Evolutionary conservation across 2,113 vertebrate genomes (phyloP).

Genomic region (Equus przewalskii): DNA sequence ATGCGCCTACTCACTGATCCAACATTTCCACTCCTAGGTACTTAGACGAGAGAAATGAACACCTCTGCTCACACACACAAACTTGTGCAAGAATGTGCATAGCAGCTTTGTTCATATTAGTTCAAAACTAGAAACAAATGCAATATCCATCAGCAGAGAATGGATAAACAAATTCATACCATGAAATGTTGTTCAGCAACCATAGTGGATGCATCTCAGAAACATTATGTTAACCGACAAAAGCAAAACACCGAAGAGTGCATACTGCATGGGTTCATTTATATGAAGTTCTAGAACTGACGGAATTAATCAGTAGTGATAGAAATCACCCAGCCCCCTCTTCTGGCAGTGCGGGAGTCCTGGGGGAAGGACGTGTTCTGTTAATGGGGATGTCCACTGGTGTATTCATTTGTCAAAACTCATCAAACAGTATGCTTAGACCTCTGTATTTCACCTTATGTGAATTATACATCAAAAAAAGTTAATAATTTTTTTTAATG

Average conservation of each 20-base stretch:
- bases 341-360: rapidly evolving
- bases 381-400: not conserved
- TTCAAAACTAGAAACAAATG: not conserved
- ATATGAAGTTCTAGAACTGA: not conserved
- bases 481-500: not conserved
- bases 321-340: not conserved
- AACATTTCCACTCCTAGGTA: rapidly evolving
- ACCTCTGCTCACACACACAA: not conserved
- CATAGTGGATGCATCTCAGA: not conserved
- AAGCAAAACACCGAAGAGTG: not conserved
- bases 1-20: not conserved
- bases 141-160: rapidly evolving
- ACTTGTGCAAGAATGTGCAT: not conserved
- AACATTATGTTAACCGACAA: rapidly evolving
- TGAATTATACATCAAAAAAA: not conserved
- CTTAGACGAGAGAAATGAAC: no score
- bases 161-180: rapidly evolving
- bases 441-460: not conserved
- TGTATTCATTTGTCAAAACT: not conserved
- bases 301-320: not conserved
- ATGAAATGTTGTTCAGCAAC: rapidly evolving
- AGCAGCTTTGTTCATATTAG: not conserved
- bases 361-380: rapidly evolving
- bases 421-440: not conserved
- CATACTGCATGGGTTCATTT: rapidly evolving